Percentiles rank a stretch among this genome's conserved stretches.
phyloP scores from a whole-genome alignment of 2,888 invertebrate genomes.

The Trissolcus brochymenae region DNA sequence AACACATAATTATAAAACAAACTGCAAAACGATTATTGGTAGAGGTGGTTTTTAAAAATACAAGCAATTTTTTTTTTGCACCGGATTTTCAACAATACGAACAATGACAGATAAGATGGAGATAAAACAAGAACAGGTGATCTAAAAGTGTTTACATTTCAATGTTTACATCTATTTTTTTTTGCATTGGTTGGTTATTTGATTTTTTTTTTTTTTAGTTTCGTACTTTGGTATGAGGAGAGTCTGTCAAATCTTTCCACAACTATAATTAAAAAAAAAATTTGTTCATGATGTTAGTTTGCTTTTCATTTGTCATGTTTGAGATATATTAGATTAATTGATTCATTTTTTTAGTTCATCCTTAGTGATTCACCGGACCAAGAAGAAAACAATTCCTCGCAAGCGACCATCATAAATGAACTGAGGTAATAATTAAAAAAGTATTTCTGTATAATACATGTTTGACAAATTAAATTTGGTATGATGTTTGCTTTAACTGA shows the following conservation, averaged over 20 bases:
- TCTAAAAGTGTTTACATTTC: constrained; percentile 19
- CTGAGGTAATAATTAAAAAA: constrained; percentile 41
- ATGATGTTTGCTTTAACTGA: neutral
- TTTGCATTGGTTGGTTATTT: neutral
- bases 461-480: neutral
- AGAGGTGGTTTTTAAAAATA: neutral
- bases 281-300: too few species aligned
- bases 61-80: neutral
- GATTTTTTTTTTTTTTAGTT: neutral
- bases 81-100: neutral
- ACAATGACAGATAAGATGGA: constrained; percentile 17
- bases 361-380: constrained; percentile 49
- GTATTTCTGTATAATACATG: neutral
- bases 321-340: neutral
- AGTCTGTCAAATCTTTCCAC: too few species aligned
- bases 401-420: constrained; percentile 53
- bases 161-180: constrained; percentile 28
- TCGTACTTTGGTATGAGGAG: neutral
- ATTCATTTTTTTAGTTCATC: constrained; percentile 42
- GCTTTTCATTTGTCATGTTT: neutral
- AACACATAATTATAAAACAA: neutral
- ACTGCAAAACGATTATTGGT: neutral
- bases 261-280: too few species aligned
- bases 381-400: constrained; percentile 39
- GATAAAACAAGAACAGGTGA: constrained; percentile 46